A percentile compares a stretch with the other conserved stretches of the same genome.
Conservation (phyloP, 2,888 invertebrate species). For the Scaptomyza polygonia region DNA sequence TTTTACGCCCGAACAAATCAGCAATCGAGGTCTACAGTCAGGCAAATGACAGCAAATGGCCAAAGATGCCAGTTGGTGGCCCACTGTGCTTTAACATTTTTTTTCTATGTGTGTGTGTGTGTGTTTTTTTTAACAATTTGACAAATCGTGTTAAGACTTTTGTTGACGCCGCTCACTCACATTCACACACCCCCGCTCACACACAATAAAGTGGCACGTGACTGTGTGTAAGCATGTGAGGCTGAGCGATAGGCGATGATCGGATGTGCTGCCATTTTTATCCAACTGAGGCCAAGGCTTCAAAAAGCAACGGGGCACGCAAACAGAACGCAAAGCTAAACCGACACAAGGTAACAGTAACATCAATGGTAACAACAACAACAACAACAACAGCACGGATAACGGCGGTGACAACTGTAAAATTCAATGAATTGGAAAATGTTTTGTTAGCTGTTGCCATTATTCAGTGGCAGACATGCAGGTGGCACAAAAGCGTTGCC, state of each 20-base stretch:
- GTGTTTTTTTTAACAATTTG: conserved; percentile 68
- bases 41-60: conserved; percentile 50
- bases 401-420: conserved; percentile 68
- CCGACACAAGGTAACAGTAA: conserved; percentile 41
- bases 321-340: conserved; percentile 57
- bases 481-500: conserved; percentile 54
- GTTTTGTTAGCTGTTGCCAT: conserved; percentile 75
- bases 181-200: conserved; percentile 21
- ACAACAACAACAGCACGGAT: conserved; percentile 15
- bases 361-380: conserved; percentile 2
- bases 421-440: conserved; percentile 82
- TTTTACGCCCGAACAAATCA: conserved; percentile 70
- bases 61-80: conserved; percentile 40
- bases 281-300: conserved; percentile 60
- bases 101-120: neutral
- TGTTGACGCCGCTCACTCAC: conserved; percentile 62
- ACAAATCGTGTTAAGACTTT: conserved; percentile 79
- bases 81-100: conserved; percentile 25
- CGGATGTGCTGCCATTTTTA: conserved; percentile 42
- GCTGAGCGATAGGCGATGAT: neutral
- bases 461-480: conserved; percentile 67
- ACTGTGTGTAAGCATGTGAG: conserved; percentile 43
- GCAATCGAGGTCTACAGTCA: conserved; percentile 46
- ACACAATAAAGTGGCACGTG: conserved; percentile 50
- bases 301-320: conserved; percentile 51